A percentile compares a stretch with the other conserved stretches of the same genome.
Conservation (phyloP, 2,888 invertebrate genomes). For the Luffia ferchaultella region DNA sequence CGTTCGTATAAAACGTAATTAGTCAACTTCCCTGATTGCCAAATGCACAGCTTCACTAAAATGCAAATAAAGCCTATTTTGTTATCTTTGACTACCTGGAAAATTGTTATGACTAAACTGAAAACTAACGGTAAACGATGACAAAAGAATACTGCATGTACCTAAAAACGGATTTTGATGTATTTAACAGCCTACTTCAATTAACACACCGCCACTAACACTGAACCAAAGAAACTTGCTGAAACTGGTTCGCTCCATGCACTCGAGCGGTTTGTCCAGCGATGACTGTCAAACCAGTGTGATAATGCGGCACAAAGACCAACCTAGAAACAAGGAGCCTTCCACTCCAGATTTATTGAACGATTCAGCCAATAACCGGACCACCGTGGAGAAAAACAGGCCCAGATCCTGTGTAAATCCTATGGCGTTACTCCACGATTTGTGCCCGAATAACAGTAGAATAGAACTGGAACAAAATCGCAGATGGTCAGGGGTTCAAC, state of each 20-base stretch:
- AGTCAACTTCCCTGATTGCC: slow-evolving; percentile 30
- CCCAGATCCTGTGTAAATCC: slow-evolving; percentile 78
- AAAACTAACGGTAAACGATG: slow-evolving; percentile 20
- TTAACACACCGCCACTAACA: slow-evolving; percentile 63
- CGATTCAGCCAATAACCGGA: slow-evolving; percentile 61
- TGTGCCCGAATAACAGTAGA: slow-evolving; percentile 55
- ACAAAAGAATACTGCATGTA: slow-evolving; percentile 51
- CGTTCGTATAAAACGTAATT: slow-evolving; percentile 22
- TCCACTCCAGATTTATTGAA: slow-evolving; percentile 68
- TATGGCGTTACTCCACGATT: slow-evolving; percentile 47
- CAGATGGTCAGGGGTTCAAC: slow-evolving; percentile 77
- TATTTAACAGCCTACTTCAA: slow-evolving; percentile 64
- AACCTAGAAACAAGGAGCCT: slow-evolving; percentile 51
- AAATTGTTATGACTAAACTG: slow-evolving; percentile 24
- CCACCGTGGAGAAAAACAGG: slow-evolving; percentile 62
- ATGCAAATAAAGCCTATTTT: slow-evolving; percentile 55
- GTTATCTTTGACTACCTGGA: slow-evolving; percentile 7
- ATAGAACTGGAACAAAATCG: slow-evolving; percentile 62
- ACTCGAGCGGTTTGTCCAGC: slow-evolving; percentile 62
- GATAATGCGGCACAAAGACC: slow-evolving; percentile 56
- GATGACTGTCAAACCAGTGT: slow-evolving; percentile 61
- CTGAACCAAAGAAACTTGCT: slow-evolving; percentile 66
- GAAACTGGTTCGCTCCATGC: slow-evolving; percentile 66
- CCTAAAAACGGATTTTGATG: slow-evolving; percentile 45
- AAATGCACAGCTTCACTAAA: slow-evolving; percentile 55